Conservation (phyloP, 2,113 vertebrate genomes). For the Alligator sinensis region DNA sequence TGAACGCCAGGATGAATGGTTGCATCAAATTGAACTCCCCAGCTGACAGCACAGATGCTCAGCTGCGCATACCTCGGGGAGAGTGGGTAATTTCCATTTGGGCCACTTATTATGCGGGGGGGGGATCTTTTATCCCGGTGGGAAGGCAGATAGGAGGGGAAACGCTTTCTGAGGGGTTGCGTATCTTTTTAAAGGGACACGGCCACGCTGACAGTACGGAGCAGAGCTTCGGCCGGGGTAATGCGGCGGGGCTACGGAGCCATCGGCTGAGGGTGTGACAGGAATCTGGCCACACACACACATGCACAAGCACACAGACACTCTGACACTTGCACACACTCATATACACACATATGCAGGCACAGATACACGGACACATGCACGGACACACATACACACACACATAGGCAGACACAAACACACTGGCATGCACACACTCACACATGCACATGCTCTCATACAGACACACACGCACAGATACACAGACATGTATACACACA, state of each 20-base stretch:
- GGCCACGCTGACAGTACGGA: background rate
- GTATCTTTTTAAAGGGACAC: background rate
- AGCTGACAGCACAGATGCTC: constrained; percentile 62
- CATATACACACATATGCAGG: too few relatives aligned
- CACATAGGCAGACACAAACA: too few relatives aligned
- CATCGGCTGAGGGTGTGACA: background rate
- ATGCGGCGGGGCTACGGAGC: background rate
- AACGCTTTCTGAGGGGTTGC: background rate
- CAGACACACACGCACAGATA: too few relatives aligned
- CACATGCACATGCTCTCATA: too few relatives aligned
- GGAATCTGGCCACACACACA: background rate
- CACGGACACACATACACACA: too few relatives aligned
- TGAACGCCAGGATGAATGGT: constrained; percentile 39
- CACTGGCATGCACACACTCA: too few relatives aligned
- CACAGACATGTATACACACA: too few relatives aligned
- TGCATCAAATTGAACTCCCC: constrained; percentile 66
- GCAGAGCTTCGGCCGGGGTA: background rate
- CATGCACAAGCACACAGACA: too few relatives aligned
- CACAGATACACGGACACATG: too few relatives aligned
- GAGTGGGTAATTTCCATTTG: constrained; percentile 42
- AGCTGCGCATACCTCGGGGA: constrained; percentile 44
- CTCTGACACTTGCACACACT: too few relatives aligned
- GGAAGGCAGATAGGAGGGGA: constrained; percentile 10
- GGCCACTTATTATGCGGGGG: constrained; percentile 35
- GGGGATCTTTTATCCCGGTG: constrained; percentile 45